phyloP scores from a whole-genome alignment of 2,888 invertebrate genomes.

The Epinotia demarniana region DNA sequence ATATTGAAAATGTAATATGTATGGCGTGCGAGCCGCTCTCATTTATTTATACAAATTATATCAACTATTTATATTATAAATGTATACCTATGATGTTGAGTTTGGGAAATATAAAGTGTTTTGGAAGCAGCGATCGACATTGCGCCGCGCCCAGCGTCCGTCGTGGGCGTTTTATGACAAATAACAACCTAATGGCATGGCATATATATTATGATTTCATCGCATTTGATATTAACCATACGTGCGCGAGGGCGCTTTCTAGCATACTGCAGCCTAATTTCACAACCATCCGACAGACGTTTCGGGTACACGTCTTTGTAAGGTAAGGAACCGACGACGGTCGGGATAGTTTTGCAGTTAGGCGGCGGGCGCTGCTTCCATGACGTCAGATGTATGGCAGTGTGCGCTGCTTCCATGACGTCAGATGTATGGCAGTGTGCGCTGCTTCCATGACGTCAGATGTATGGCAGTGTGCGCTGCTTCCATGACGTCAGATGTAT shows the following conservation, averaged over 20 bases:
- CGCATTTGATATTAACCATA: too few species aligned
- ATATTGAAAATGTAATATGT: slow-evolving; percentile 19
- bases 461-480: not conserved
- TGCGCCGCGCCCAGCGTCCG: not conserved
- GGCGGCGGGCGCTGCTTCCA: not conserved
- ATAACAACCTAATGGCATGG: too few species aligned
- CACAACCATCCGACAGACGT: too few species aligned
- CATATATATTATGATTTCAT: too few species aligned
- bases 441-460: too few species aligned
- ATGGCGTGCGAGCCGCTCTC: slow-evolving; percentile 11
- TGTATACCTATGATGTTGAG: slow-evolving; percentile 34
- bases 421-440: slow-evolving; percentile 4
- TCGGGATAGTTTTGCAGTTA: not conserved
- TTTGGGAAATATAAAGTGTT: slow-evolving; percentile 32
- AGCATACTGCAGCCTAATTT: too few species aligned
- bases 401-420: not conserved
- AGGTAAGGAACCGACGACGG: too few species aligned
- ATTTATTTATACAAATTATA: slow-evolving; percentile 38
- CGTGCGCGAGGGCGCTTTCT: too few species aligned
- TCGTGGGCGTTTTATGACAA: too few species aligned
- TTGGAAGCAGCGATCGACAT: slow-evolving; percentile 7
- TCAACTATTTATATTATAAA: slow-evolving; percentile 39
- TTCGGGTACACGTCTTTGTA: too few species aligned
- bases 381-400: not conserved
- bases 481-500: not conserved